Percentiles rank a stretch among this genome's conserved stretches.
These are phyloP conservation scores for Blastobasis adustella DNA, from an alignment of 2,888 invertebrate species.

Conservation along the genomic window DNA sequence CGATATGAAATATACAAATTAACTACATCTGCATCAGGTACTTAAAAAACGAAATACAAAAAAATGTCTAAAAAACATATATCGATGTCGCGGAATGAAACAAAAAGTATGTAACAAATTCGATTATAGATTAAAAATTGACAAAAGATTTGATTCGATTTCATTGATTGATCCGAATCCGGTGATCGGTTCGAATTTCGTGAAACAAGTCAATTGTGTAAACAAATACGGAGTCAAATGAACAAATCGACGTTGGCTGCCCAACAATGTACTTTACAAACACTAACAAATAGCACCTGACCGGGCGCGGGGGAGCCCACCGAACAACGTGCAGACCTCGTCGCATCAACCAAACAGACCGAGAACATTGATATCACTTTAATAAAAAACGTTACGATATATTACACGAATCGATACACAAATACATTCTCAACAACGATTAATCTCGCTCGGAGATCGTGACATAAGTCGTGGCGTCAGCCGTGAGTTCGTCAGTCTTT, in stretches of 20 bases:
- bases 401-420: constrained; percentile 54
- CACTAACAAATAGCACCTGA: constrained; percentile 62
- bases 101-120: neutral
- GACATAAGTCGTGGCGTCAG: no score
- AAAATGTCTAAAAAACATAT: constrained; percentile 32
- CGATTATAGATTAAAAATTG: constrained; percentile 3
- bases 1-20: constrained; percentile 33
- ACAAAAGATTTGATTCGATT: neutral
- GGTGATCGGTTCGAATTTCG: no score
- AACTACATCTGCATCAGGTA: constrained; percentile 61
- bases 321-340: constrained; percentile 14
- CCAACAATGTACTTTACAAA: neutral
- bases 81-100: constrained; percentile 47
- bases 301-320: constrained; percentile 19
- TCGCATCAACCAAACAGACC: constrained; percentile 32
- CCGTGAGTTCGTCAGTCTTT: no score
- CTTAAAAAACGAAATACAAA: constrained; percentile 40
- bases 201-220: no score
- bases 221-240: no score
- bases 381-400: constrained; percentile 35
- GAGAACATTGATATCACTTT: constrained; percentile 51
- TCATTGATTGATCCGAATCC: neutral
- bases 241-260: no score
- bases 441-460: neutral
- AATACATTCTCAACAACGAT: constrained; percentile 52